These are phyloP conservation scores for Champsocephalus esox DNA, from an alignment of 2,797 vertebrate species.

Conservation along the genomic window DNA sequence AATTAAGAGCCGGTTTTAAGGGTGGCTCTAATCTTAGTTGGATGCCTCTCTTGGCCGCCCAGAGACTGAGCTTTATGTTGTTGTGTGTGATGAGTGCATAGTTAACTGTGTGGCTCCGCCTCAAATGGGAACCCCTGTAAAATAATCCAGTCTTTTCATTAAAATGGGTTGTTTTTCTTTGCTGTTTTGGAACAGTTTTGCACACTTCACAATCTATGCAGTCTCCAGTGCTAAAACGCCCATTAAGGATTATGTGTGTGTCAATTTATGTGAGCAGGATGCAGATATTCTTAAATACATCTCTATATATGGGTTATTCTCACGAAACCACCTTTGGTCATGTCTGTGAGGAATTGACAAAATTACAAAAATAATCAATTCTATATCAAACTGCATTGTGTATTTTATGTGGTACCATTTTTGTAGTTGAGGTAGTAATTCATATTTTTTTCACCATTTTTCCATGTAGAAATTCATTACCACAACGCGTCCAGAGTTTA, in stretches of 20 bases:
- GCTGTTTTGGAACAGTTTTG: conserved; percentile 54
- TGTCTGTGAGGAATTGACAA: no score
- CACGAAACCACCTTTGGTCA: no score
- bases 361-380: no score
- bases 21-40: conserved; percentile 49
- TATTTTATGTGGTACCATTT: no score
- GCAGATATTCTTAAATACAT: conserved; percentile 15
- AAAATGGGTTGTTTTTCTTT: conserved; percentile 55
- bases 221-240: conserved; percentile 54
- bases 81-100: conserved; percentile 24
- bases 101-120: conserved; percentile 42
- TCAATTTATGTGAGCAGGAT: conserved; percentile 7
- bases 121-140: conserved; percentile 63
- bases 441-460: no score
- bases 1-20: conserved; percentile 68
- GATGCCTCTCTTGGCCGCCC: conserved; percentile 26
- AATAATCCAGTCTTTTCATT: conserved; percentile 58
- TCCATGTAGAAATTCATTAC: no score
- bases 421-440: no score
- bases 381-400: no score
- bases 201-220: conserved; percentile 45
- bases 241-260: conserved; percentile 56
- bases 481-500: no score
- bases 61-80: conserved; percentile 47
- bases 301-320: neutral